phyloP scores from a whole-genome alignment of 2,113 vertebrate species.

The Bubo scandiacus region DNA sequence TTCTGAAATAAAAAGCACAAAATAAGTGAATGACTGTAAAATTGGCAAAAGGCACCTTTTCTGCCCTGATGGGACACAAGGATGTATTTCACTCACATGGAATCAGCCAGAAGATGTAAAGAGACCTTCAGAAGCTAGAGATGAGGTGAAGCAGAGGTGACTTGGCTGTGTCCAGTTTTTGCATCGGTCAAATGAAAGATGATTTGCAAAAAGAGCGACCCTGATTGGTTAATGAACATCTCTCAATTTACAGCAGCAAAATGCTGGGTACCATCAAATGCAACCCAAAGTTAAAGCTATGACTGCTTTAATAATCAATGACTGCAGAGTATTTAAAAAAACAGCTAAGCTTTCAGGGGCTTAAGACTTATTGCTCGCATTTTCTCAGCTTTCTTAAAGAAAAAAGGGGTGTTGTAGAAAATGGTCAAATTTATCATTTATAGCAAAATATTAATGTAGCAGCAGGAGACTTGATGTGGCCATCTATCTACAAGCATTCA shows the following conservation, averaged over 20 bases:
- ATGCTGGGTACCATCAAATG: slow-evolving; percentile 66
- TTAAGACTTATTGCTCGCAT: slow-evolving; percentile 81
- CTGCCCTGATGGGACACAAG: not conserved
- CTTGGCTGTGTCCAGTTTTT: not conserved
- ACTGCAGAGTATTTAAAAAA: slow-evolving; percentile 76
- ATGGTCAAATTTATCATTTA: slow-evolving; percentile 86
- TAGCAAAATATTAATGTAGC: slow-evolving; percentile 85
- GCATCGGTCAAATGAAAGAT: not conserved
- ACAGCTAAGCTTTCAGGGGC: slow-evolving; percentile 72
- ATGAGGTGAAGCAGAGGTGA: not conserved
- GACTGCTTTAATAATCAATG: slow-evolving; percentile 77
- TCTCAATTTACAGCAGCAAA: slow-evolving; percentile 59
- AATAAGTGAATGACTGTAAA: not conserved
- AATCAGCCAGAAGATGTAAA: not conserved
- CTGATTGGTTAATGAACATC: slow-evolving; percentile 54
- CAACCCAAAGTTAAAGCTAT: slow-evolving; percentile 72
- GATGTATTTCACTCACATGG: not conserved
- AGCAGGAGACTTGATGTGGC: slow-evolving; percentile 83
- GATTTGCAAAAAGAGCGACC: not conserved
- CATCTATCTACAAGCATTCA: slow-evolving; percentile 84
- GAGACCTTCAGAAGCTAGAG: not conserved
- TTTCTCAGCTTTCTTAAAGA: slow-evolving; percentile 82
- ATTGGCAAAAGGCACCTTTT: not conserved
- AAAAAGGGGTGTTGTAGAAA: slow-evolving; percentile 82
- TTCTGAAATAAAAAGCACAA: not conserved